These are phyloP conservation scores for Eupithecia exiguata DNA, from an alignment of 2,888 invertebrate species.

Conservation along the genomic window DNA sequence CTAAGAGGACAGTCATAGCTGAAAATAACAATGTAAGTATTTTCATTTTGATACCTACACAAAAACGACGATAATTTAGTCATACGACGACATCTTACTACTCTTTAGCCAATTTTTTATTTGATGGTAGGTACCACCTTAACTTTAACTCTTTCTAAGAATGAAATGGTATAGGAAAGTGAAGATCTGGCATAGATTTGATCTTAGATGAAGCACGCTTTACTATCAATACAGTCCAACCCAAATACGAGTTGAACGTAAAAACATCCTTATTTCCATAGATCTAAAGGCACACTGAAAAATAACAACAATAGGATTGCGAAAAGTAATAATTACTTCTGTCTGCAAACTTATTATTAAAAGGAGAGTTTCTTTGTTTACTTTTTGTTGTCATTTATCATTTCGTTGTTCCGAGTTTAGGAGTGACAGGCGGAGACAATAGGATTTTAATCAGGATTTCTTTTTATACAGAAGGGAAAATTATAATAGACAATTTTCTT, in stretches of 20 bases:
- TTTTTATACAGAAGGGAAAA: constrained; percentile 4
- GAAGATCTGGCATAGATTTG: no score
- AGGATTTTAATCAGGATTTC: constrained; percentile 10
- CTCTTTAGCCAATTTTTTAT: no score
- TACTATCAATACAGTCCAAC: no score
- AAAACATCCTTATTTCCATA: background rate
- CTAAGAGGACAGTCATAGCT: no score
- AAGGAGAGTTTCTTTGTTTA: constrained; percentile 38
- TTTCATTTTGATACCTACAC: no score
- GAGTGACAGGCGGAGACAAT: constrained; percentile 11
- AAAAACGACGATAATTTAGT: no score
- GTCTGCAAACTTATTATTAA: constrained; percentile 46
- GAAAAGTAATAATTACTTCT: constrained; percentile 52
- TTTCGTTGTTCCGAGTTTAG: constrained; percentile 12
- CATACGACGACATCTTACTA: no score
- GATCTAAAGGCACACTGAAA: constrained; percentile 45
- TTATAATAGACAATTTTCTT: constrained; percentile 1
- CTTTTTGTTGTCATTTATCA: constrained; percentile 42
- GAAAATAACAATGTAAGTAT: no score
- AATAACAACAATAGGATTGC: constrained; percentile 45
- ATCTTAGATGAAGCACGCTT: no score
- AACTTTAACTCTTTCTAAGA: no score
- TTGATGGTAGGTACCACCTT: no score
- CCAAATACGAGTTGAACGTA: background rate
- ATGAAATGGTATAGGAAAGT: no score